Conservation (phyloP, 1,140 invertebrate species). For the Calephelis virginiensis region DNA sequence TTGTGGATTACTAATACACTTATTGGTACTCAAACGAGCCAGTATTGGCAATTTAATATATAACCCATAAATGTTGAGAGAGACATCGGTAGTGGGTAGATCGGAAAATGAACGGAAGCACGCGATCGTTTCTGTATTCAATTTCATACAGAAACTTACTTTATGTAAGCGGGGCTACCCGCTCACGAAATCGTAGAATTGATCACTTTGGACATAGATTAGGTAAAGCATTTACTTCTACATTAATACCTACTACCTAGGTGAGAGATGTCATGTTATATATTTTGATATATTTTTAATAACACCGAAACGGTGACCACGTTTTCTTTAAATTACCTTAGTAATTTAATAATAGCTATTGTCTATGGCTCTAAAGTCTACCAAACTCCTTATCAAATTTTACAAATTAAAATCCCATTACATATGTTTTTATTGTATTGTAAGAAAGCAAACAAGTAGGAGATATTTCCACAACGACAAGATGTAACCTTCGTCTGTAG, state of each 20-base stretch:
- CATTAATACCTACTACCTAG: neutral
- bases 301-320: too few relatives aligned
- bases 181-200: slow-evolving; percentile 51
- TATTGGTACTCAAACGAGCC: slow-evolving; percentile 47
- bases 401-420: too few relatives aligned
- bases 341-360: too few relatives aligned
- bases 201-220: slow-evolving; percentile 35
- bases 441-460: too few relatives aligned
- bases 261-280: neutral
- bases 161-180: slow-evolving; percentile 48
- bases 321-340: too few relatives aligned
- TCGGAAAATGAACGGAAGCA: slow-evolving; percentile 54
- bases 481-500: too few relatives aligned
- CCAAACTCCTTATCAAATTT: too few relatives aligned
- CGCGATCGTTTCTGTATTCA: slow-evolving; percentile 61
- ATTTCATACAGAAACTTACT: slow-evolving; percentile 70
- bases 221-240: neutral
- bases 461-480: too few relatives aligned
- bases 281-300: neutral
- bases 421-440: too few relatives aligned
- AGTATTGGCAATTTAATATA: slow-evolving; percentile 63
- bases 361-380: too few relatives aligned
- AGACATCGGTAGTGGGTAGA: slow-evolving; percentile 55
- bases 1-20: slow-evolving; percentile 30
- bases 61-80: slow-evolving; percentile 54